phyloP scores from a whole-genome alignment of 2,888 invertebrate genomes.

The Erebia epiphron region DNA sequence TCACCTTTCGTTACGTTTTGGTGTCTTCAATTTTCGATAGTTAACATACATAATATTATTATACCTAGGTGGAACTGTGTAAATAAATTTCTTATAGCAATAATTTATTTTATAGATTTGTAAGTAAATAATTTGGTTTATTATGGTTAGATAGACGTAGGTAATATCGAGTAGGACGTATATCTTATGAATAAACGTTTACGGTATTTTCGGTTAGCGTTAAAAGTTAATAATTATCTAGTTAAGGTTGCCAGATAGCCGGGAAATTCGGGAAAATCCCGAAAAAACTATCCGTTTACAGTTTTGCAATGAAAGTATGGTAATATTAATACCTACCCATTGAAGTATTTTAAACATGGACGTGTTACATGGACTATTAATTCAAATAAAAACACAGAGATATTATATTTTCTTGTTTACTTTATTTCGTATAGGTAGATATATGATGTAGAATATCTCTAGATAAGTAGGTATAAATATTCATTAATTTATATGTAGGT shows the following conservation, averaged over 20 bases:
- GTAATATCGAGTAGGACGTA: conserved; percentile 24
- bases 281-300: neutral
- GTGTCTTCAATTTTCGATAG: conserved; percentile 43
- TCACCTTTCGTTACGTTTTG: conserved; percentile 43
- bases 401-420: too few relatives aligned
- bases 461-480: too few relatives aligned
- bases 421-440: too few relatives aligned
- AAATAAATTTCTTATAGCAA: conserved; percentile 49
- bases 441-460: too few relatives aligned
- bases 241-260: neutral
- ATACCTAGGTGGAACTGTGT: conserved; percentile 39
- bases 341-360: too few relatives aligned
- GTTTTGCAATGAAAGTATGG: too few relatives aligned
- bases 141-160: conserved; percentile 33
- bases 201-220: conserved; percentile 29
- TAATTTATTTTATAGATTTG: conserved; percentile 44
- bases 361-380: too few relatives aligned
- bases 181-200: conserved; percentile 37
- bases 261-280: neutral
- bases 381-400: too few relatives aligned
- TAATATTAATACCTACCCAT: too few relatives aligned
- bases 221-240: conserved; percentile 6
- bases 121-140: conserved; percentile 33
- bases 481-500: too few relatives aligned
- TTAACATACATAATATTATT: conserved; percentile 5